Conservation (phyloP, 2,113 vertebrate species). For the Todiramphus saurophagus region DNA sequence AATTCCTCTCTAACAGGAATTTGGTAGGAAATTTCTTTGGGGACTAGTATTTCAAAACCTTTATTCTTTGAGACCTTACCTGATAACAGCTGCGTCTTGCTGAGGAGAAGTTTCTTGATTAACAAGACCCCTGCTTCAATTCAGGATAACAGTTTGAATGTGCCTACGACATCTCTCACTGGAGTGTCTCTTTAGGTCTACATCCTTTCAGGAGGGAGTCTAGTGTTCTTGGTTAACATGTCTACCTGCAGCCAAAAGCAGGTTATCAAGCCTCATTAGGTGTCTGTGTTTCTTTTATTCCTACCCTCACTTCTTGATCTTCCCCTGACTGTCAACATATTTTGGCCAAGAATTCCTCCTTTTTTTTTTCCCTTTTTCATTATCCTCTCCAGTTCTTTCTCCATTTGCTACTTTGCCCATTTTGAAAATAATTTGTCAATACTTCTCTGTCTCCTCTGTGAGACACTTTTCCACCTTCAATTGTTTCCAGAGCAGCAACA, state of each 20-base stretch:
- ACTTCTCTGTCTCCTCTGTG: neutral
- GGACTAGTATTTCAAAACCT: neutral
- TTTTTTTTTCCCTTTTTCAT: neutral
- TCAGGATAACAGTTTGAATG: neutral
- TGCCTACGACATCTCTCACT: neutral
- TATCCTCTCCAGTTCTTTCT: neutral
- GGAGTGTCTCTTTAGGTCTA: neutral
- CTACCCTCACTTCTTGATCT: neutral
- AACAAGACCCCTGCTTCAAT: neutral
- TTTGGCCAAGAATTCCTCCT: neutral
- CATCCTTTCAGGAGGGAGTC: neutral
- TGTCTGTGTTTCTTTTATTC: neutral
- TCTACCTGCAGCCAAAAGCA: neutral
- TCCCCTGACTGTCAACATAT: neutral
- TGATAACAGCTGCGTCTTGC: neutral
- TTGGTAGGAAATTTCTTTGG: neutral
- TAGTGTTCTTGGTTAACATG: neutral
- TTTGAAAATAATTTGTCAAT: neutral
- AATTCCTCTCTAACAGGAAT: neutral
- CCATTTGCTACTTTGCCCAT: neutral
- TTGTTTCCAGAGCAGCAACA: neutral
- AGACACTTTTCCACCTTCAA: neutral
- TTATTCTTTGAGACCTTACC: neutral
- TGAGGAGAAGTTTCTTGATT: neutral
- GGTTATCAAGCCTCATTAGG: neutral